Conservation (phyloP, 2,797 vertebrate genomes). For the Harpagifer antarcticus region DNA sequence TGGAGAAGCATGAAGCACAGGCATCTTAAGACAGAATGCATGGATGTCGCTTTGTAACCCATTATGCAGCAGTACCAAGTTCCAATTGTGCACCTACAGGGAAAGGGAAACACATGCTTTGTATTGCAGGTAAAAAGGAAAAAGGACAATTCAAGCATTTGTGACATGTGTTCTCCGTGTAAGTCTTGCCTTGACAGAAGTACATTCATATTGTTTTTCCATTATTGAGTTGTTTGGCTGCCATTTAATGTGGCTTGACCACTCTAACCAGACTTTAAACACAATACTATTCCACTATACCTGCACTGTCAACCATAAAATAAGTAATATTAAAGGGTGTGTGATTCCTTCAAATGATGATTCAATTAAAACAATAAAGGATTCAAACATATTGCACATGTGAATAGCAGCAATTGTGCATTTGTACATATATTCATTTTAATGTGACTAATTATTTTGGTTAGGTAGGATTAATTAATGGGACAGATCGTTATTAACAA, state of each 20-base stretch:
- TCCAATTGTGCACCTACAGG: constrained; percentile 86
- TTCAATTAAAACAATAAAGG: constrained; percentile 11
- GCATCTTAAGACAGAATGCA: constrained; percentile 84
- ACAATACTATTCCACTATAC: constrained; percentile 6
- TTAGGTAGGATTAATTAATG: not conserved
- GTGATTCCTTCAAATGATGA: constrained; percentile 4
- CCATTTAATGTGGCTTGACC: constrained; percentile 20
- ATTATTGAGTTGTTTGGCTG: constrained; percentile 34
- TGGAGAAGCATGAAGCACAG: constrained; percentile 87
- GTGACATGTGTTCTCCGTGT: constrained; percentile 35
- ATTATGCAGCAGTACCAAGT: constrained; percentile 86
- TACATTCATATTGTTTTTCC: constrained; percentile 7
- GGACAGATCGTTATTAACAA: not conserved
- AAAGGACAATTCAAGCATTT: constrained; percentile 60
- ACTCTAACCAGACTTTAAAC: not conserved
- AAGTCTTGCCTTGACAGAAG: constrained; percentile 52
- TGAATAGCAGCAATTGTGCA: constrained; percentile 23
- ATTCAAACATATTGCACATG: constrained; percentile 19
- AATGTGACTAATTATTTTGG: not conserved
- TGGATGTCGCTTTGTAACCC: constrained; percentile 84
- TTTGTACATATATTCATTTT: not conserved
- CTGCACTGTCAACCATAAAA: constrained; percentile 1
- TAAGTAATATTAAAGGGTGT: constrained; percentile 1
- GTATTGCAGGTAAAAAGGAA: constrained; percentile 59
- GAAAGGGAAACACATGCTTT: constrained; percentile 76